Conservation (phyloP, 1,140 invertebrate genomes). For the Drosophila murphyi region DNA sequence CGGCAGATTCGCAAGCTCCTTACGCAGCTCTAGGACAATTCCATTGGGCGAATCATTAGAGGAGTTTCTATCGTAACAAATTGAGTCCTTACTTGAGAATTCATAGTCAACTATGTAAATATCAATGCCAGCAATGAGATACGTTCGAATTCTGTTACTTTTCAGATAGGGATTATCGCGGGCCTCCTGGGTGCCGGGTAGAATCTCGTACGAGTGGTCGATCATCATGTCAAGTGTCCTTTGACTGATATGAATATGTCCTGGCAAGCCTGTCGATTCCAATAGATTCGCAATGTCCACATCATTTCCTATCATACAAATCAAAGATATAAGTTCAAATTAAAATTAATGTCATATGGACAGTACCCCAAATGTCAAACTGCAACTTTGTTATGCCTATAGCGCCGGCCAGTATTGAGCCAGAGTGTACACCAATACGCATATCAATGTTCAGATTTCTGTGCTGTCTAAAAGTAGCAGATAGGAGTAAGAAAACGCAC, state of each 20-base stretch:
- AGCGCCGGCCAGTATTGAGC: slow-evolving; percentile 94
- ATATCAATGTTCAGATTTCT: slow-evolving; percentile 94
- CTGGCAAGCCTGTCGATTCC: slow-evolving; percentile 95
- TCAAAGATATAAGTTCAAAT: not conserved
- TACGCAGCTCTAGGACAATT: slow-evolving; percentile 19
- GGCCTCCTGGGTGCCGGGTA: slow-evolving; percentile 87
- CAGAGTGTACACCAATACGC: slow-evolving; percentile 97
- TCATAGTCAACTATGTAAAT: not conserved
- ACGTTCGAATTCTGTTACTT: slow-evolving; percentile 89
- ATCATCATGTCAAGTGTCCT: slow-evolving; percentile 89
- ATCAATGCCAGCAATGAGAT: slow-evolving; percentile 85
- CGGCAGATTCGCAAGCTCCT: slow-evolving; percentile 73
- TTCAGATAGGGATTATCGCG: slow-evolving; percentile 87
- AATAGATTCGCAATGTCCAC: slow-evolving; percentile 97
- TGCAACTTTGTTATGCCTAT: slow-evolving; percentile 97
- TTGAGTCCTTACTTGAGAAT: not conserved
- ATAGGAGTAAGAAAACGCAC: not conserved
- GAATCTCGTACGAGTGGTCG: slow-evolving; percentile 82
- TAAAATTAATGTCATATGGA: not conserved
- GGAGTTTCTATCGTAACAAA: not conserved
- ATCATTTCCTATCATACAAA: slow-evolving; percentile 86
- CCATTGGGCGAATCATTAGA: no score
- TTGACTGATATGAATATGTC: slow-evolving; percentile 93
- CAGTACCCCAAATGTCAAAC: slow-evolving; percentile 97
- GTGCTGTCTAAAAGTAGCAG: slow-evolving; percentile 85